These are phyloP conservation scores for Dastarcus helophoroides DNA, from an alignment of 2,888 invertebrate genomes.

Conservation along the genomic window DNA sequence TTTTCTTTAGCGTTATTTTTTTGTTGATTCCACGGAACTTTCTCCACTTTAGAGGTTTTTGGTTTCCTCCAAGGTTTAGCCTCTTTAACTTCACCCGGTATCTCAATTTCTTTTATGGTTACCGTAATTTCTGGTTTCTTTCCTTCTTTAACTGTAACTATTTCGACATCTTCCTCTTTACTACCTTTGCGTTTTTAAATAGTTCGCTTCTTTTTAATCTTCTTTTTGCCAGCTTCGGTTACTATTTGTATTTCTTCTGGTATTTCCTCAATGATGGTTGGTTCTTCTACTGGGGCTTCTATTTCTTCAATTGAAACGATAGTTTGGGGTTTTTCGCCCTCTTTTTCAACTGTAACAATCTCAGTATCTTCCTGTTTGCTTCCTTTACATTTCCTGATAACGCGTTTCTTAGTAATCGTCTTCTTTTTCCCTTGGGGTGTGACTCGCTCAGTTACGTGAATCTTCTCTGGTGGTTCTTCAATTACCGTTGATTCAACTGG, in stretches of 20 bases:
- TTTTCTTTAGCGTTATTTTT: constrained; percentile 40
- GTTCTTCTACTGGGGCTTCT: constrained; percentile 5
- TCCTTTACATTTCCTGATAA: constrained; percentile 25
- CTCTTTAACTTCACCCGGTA: no score
- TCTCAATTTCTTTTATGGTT: constrained; percentile 14
- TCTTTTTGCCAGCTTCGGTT: no score
- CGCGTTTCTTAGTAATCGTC: constrained; percentile 30
- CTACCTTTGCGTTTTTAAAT: no score
- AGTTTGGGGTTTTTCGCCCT: constrained; percentile 25
- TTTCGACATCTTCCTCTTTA: constrained; percentile 35
- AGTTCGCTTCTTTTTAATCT: no score
- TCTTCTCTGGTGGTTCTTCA: constrained; percentile 30
- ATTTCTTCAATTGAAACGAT: constrained; percentile 21
- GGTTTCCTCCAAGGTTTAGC: no score
- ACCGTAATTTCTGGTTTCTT: constrained; percentile 35
- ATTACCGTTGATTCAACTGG: constrained; percentile 1
- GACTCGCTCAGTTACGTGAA: constrained; percentile 34
- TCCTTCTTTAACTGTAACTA: constrained; percentile 35
- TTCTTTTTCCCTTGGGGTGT: constrained; percentile 33
- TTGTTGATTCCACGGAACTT: constrained; percentile 60
- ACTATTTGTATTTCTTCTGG: no score
- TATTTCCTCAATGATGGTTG: constrained; percentile 16
- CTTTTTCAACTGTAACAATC: constrained; percentile 26
- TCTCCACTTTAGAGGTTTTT: no score
- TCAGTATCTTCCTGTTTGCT: constrained; percentile 29